Base-by-base conservation (phyloP, 2,113 vertebrate species). In the Glaucomys volans region DNA sequence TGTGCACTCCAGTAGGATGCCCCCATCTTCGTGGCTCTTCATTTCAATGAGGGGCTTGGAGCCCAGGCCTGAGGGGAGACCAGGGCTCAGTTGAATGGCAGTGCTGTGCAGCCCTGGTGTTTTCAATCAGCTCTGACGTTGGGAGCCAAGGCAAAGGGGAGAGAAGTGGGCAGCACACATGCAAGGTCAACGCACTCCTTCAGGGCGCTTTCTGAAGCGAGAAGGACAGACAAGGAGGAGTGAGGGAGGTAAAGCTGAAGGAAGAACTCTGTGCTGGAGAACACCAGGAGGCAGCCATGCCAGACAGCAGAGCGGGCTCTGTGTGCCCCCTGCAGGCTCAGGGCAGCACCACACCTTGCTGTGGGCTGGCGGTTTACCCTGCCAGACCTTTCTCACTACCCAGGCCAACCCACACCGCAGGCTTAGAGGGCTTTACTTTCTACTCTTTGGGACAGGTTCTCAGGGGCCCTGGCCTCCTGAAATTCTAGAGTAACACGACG, bases 31-130 rank as follows among this genome's bases (percentile, higher is more conserved):
- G 0, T 87, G 77, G 52, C 30, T 87, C 75, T 80, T 81, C 69
- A 97, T 97, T 76, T 96, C 91, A 69, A 97, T 44, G 35, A 91
- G 1, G 0, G 97, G 96, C 9, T 66, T 2, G 10, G 95, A 97
- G 44, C 97, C 97, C 80, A 98, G 20, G 30, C 97, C 97, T 97
- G 79, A 3, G 69, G 69, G 72, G 40, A 96, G 20, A 89, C 8
- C 13, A 76, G 87, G 10, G 11, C 12, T 88, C 7, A 83, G 92
- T 18, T 62, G 11, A 64, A 20, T 76, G n/a, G 50, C 14, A 88
- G 17, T 30, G 24, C 2, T 44, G 4, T 72, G 72, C 28, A 81
- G n/a, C 26, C 77, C 14, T 22, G 13, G 1, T 28, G 35, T 80
- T 18, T 87, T 74, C n/a, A 32, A n/a, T 42, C n/a, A 37, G 14